Conservation (phyloP, 35 echinoderm and acorn worm genomes). For the Lytechinus pictus region DNA sequence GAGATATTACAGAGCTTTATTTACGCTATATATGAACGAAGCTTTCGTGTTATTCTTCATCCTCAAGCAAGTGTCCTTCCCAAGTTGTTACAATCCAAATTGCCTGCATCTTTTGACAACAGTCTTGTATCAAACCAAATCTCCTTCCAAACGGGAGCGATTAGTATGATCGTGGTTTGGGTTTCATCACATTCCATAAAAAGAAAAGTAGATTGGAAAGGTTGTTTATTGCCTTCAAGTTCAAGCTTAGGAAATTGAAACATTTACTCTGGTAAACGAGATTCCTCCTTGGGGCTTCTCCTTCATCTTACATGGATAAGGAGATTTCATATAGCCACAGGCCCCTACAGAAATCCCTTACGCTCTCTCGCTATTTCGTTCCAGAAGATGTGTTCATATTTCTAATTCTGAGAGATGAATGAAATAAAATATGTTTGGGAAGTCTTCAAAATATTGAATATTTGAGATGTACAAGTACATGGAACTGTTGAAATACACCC, state of each 20-base stretch:
- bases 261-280: neutral
- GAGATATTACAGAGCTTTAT: too few species aligned
- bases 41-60: neutral
- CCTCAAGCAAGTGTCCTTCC: neutral
- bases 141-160: neutral
- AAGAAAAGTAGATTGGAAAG: neutral
- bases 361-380: neutral
- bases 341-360: neutral
- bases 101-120: neutral
- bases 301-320: conserved; percentile 3
- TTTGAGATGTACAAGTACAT: too few species aligned
- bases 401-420: neutral
- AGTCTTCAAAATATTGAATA: too few species aligned
- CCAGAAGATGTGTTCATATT: neutral
- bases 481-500: too few species aligned
- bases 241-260: conserved; percentile 19
- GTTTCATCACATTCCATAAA: conserved; percentile 11
- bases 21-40: too few species aligned
- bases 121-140: neutral
- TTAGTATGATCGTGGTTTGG: neutral
- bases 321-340: neutral
- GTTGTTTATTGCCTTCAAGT: conserved; percentile 2
- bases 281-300: neutral
- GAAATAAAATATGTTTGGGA: neutral
- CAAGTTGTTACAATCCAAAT: neutral